These are phyloP conservation scores for Pyrocephalus nanus DNA, from an alignment of 2,797 vertebrate genomes.

Conservation along the genomic window DNA sequence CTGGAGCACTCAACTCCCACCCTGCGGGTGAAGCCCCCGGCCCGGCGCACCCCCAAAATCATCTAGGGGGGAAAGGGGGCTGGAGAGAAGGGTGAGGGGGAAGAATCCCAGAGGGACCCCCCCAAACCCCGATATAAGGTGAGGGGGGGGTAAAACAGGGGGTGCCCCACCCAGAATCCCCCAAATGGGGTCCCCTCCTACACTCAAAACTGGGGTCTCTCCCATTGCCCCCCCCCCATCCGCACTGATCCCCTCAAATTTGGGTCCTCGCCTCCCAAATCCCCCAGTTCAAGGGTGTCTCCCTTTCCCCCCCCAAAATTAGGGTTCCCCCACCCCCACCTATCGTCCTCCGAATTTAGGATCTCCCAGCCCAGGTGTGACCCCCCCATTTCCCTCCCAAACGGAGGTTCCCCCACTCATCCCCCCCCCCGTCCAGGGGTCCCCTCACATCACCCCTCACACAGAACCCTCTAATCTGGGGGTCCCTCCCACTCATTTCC, in stretches of 20 bases:
- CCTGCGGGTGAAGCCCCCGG: background rate
- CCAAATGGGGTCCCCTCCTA: too few species aligned
- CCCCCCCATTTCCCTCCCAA: background rate
- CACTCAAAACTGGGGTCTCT: background rate
- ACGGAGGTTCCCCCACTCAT: background rate
- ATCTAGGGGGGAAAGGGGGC: too few species aligned
- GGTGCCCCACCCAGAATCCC: too few species aligned
- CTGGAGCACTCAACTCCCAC: background rate
- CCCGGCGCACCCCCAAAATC: background rate
- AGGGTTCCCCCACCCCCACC: background rate
- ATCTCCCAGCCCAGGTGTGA: background rate
- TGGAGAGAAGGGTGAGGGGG: too few species aligned
- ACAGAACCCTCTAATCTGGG: background rate
- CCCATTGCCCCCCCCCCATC: background rate
- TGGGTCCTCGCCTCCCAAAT: background rate
- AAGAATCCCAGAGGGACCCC: too few species aligned
- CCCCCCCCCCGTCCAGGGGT: too few species aligned
- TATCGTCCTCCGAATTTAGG: background rate
- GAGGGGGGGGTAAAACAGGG: too few species aligned
- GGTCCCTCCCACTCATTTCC: too few species aligned
- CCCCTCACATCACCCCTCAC: background rate
- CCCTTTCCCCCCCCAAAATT: background rate
- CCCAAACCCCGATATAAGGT: too few species aligned
- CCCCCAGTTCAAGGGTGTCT: background rate
- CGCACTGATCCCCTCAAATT: background rate